Evolutionary conservation across 2,113 vertebrate genomes (phyloP).

Genomic region (Pheucticus melanocephalus): DNA sequence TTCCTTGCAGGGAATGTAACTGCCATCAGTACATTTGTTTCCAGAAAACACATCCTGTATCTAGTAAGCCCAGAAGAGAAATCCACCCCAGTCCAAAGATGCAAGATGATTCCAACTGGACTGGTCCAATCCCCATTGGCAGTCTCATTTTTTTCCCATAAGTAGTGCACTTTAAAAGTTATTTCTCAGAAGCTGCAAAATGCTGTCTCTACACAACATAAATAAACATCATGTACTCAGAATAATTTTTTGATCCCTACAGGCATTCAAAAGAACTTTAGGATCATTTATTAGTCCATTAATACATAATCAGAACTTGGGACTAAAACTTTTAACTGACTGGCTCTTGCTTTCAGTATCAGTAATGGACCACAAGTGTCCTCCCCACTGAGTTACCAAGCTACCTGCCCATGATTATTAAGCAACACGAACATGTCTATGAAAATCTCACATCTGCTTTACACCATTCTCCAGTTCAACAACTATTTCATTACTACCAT

Average conservation of each 20-base stretch:
- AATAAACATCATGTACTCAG: background rate
- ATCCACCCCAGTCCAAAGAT: background rate
- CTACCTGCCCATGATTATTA: fast-evolving
- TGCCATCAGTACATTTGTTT: background rate
- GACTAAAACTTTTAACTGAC: background rate
- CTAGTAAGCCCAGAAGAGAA: background rate
- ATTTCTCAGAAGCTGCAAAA: background rate
- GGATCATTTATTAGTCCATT: background rate
- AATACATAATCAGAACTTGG: background rate
- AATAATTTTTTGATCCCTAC: background rate
- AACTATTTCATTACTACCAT: background rate
- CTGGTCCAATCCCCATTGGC: background rate
- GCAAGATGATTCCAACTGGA: background rate
- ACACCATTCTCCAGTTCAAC: background rate
- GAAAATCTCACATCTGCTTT: background rate
- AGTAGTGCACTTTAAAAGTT: background rate
- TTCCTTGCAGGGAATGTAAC: background rate
- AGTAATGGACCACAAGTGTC: background rate
- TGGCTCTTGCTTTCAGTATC: background rate
- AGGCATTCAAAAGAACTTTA: background rate
- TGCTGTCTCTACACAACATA: background rate
- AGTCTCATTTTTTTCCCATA: background rate
- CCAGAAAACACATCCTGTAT: background rate
- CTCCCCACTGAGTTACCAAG: background rate
- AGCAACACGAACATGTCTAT: background rate